Conservation (phyloP, 2,797 vertebrate species). For the Tragelaphus eurycerus region DNA sequence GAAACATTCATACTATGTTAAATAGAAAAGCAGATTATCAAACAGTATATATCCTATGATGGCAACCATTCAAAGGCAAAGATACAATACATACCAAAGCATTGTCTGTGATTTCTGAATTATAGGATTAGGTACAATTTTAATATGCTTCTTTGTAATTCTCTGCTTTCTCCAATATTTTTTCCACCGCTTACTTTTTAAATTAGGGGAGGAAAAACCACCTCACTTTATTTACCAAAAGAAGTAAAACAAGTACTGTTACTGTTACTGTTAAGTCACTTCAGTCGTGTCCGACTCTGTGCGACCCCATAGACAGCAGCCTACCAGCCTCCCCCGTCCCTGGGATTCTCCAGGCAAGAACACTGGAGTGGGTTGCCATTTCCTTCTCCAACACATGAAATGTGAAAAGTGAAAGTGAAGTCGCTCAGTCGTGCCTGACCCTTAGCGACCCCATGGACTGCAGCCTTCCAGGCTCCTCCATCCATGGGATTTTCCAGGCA, state of each 20-base stretch:
- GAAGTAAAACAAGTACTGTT: neutral
- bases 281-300: too few species aligned
- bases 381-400: too few species aligned
- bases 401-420: too few species aligned
- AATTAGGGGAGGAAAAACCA: neutral
- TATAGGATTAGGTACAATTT: neutral
- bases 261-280: too few species aligned
- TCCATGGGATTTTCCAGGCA: too few species aligned
- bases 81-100: neutral
- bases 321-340: too few species aligned
- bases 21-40: slow-evolving; percentile 21
- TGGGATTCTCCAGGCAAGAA: too few species aligned
- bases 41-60: neutral
- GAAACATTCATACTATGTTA: slow-evolving; percentile 5
- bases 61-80: neutral
- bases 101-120: neutral
- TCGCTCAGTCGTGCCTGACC: too few species aligned
- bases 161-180: neutral
- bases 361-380: too few species aligned
- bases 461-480: too few species aligned
- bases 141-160: slow-evolving; percentile 12
- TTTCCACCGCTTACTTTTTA: neutral
- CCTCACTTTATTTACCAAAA: neutral
- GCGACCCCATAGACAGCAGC: too few species aligned
- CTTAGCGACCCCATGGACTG: too few species aligned